phyloP scores from a whole-genome alignment of 35 echinoderm and acorn worm species.

The Patiria miniata region DNA sequence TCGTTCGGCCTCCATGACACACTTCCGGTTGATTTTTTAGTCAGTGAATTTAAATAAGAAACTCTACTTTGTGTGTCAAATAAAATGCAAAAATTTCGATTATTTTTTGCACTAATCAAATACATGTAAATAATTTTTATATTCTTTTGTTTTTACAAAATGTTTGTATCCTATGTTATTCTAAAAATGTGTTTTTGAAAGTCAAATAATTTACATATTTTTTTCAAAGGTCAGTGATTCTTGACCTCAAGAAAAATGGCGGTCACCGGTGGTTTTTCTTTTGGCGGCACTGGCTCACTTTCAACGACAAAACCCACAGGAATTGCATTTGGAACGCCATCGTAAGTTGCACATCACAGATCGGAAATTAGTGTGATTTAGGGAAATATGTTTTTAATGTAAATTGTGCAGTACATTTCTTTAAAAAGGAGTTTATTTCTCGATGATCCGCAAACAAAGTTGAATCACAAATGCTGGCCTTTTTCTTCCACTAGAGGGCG shows the following conservation, averaged over 20 bases:
- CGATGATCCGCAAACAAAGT: no score
- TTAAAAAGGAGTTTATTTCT: no score
- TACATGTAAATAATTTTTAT: not conserved
- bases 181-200: no score
- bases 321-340: slow-evolving; percentile 9
- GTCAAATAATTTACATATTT: not conserved
- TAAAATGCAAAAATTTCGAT: not conserved
- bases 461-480: no score
- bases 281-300: not conserved
- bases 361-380: no score
- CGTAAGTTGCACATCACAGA: not conserved
- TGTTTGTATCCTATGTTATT: no score
- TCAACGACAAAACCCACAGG: slow-evolving; percentile 10
- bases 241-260: slow-evolving; percentile 16
- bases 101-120: not conserved
- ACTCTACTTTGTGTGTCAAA: not conserved
- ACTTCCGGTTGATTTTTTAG: slow-evolving; percentile 16
- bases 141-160: not conserved
- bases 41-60: not conserved
- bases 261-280: not conserved
- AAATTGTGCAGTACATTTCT: no score
- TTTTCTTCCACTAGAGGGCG: no score
- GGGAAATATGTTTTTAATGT: no score
- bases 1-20: slow-evolving; percentile 25
- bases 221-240: not conserved